Evolutionary conservation across 2,888 invertebrate species (phyloP).

Genomic region (Teinopalpus imperialis): DNA sequence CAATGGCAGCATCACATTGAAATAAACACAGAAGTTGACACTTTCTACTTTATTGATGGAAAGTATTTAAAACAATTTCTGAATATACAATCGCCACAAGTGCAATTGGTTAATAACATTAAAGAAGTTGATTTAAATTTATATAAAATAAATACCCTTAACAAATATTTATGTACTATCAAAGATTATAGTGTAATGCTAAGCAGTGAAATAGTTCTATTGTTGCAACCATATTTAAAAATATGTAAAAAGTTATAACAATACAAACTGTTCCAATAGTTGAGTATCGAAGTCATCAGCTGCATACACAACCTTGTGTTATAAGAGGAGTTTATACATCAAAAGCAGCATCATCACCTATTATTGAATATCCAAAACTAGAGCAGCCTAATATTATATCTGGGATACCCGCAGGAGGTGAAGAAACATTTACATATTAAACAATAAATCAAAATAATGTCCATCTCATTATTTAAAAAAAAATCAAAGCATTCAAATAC

Average conservation of each 20-base stretch:
- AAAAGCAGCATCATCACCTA: conserved; percentile 32
- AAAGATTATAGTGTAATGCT: conserved; percentile 60
- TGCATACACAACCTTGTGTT: conserved; percentile 43
- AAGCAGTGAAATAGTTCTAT: conserved; percentile 62
- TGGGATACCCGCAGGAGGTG: conserved; percentile 75
- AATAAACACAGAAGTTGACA: conserved; percentile 45
- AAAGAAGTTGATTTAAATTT: conserved; percentile 52
- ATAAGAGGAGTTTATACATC: conserved; percentile 52
- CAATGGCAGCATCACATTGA: conserved; percentile 44
- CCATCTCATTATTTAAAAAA: too few species aligned
- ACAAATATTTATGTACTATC: conserved; percentile 57
- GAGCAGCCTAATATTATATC: conserved; percentile 76
- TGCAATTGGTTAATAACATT: conserved; percentile 51
- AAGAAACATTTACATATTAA: too few species aligned
- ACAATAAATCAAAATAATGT: too few species aligned
- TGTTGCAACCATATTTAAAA: conserved; percentile 50
- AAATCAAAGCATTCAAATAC: too few species aligned
- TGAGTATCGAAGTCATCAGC: conserved; percentile 56
- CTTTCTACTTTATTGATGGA: conserved; percentile 64
- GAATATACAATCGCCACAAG: conserved; percentile 31
- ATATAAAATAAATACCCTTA: conserved; percentile 44
- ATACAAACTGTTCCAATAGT: conserved; percentile 61
- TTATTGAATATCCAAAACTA: conserved; percentile 48
- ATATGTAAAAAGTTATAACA: conserved; percentile 51
- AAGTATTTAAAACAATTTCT: conserved; percentile 58